These are phyloP conservation scores for Harpegnathos saltator DNA, from an alignment of 1,140 invertebrate genomes.

Conservation along the genomic window DNA sequence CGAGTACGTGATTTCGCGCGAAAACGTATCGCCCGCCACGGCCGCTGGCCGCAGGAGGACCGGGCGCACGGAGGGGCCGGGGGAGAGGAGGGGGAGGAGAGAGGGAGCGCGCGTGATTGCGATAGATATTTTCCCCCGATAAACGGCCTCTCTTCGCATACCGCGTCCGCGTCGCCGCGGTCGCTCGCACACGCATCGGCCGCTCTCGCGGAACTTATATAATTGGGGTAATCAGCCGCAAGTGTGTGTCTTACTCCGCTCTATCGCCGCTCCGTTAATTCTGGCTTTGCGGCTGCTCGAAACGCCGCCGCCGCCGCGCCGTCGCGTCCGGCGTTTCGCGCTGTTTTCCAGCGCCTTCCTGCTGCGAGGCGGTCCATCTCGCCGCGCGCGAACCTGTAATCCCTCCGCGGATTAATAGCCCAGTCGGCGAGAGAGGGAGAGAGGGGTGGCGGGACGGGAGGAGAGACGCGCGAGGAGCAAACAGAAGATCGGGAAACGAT, in stretches of 20 bases:
- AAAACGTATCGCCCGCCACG: slow-evolving; percentile 9
- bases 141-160: slow-evolving; percentile 49
- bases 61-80: too few species aligned
- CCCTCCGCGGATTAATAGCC: slow-evolving; percentile 11
- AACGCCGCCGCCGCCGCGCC: too few species aligned
- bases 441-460: too few species aligned
- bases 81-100: neutral
- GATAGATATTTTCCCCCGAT: slow-evolving; percentile 63
- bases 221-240: slow-evolving; percentile 67
- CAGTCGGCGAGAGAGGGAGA: too few species aligned
- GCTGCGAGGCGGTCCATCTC: neutral
- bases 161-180: slow-evolving; percentile 15
- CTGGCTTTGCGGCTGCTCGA: slow-evolving; percentile 10
- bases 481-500: neutral
- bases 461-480: slow-evolving; percentile 9
- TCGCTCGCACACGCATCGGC: slow-evolving; percentile 13
- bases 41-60: too few species aligned
- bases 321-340: slow-evolving; percentile 58
- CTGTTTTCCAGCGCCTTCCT: slow-evolving; percentile 48
- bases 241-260: slow-evolving; percentile 64
- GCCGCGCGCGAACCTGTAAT: neutral
- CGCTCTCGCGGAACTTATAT: slow-evolving; percentile 65
- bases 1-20: slow-evolving; percentile 61
- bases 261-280: slow-evolving; percentile 54
- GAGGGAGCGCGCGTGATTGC: slow-evolving; percentile 52